Evolutionary conservation across 1,140 invertebrate species (phyloP), one percentile per base, ranked within the genome.

Genomic region (Ceratoteleas bidentatus): DNA sequence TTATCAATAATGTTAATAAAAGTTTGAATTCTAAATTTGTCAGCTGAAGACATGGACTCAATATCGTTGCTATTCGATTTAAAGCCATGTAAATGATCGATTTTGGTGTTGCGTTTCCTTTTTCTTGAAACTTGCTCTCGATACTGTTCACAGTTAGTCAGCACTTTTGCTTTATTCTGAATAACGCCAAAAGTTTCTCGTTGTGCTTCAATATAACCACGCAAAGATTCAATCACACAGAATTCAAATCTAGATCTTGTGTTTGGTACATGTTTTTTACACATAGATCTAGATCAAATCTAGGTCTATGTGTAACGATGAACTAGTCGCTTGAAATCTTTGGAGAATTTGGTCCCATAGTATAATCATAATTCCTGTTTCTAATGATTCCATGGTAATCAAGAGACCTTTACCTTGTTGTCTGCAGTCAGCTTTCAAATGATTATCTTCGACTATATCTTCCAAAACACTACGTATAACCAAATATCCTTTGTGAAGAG

Each of bases 341-440:
- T 43, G 40, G 1, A 43, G 40, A 43, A 43, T 43, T 43, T 1
- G 1, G n/a, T 43, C 40, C 40, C 40, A 43, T 6, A 43, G n/a
- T 2, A 43, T 9, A n/a, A 43, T 43, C 40, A 43, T 43, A 1
- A 43, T 10, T 43, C 40, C 40, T n/a, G 40, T 43, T 43, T 43
- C 40, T 6, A 43, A 43, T 43, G 8, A 10, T 43, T 43, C n/a
- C 8, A 43, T 43, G 8, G 40, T 43, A 10, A 10, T 9, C 2
- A 43, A n/a, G n/a, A 43, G 40, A 10, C 40, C 40, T 43, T 43
- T 43, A 43, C 1, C 40, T 43, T 43, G 40, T 43, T 43, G 40
- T n/a, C 40, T 43, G 40, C 40, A 43, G n/a, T 43, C 40, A 43
- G n/a, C 40, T 43, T 43, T 43, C 1, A 43, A 43, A 43, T 43